Conservation (phyloP, 1,140 invertebrate genomes). For the fruit fly (Drosophila melanogaster) region DNA sequence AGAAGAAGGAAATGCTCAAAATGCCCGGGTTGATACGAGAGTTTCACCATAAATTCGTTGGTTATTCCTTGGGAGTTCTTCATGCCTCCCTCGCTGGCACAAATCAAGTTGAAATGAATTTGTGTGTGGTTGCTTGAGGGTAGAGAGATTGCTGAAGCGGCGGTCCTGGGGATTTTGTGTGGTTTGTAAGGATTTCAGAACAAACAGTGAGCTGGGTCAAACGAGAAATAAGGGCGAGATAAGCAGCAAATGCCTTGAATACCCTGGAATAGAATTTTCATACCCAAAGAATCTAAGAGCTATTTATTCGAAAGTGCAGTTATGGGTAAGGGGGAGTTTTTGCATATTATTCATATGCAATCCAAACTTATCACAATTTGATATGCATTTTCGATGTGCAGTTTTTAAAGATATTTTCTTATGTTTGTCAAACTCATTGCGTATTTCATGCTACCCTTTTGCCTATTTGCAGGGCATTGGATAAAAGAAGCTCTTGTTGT, state of each 20-base stretch:
- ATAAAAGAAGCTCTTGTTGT: conserved; percentile 48
- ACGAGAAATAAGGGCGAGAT: neutral
- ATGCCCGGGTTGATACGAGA: conserved; percentile 3
- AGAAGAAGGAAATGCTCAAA: conserved; percentile 5
- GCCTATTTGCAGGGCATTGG: neutral
- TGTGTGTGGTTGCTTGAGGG: conserved; percentile 6
- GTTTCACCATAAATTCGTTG: neutral
- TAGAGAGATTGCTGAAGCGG: neutral
- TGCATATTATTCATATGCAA: no score
- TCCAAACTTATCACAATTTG: no score
- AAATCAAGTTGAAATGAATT: conserved; percentile 50
- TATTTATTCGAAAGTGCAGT: neutral
- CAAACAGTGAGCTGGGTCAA: conserved; percentile 13
- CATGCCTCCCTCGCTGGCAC: conserved; percentile 19
- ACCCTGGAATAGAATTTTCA: neutral
- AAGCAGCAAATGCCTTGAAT: neutral
- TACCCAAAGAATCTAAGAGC: neutral
- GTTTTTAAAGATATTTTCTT: no score
- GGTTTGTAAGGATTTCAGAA: conserved; percentile 29
- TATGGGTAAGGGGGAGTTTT: no score
- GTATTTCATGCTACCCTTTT: neutral
- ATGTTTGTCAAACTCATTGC: neutral
- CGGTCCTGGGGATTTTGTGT: conserved; percentile 27
- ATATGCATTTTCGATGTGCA: neutral
- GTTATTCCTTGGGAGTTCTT: neutral